These are phyloP conservation scores for Acanthopleura granulata DNA, from an alignment of 2,888 invertebrate species.

Conservation along the genomic window DNA sequence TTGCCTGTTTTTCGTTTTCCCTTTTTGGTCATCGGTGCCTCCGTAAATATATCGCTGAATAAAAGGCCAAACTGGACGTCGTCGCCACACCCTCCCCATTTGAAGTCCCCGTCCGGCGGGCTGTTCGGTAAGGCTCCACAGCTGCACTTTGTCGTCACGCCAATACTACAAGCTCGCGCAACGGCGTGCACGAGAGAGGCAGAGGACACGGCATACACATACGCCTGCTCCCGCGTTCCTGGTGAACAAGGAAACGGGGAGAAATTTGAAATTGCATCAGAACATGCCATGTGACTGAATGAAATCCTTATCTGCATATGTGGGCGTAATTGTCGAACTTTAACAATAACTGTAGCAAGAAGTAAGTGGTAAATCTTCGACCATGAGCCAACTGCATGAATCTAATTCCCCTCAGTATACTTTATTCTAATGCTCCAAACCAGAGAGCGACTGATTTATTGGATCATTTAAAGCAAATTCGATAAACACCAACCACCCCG, in stretches of 20 bases:
- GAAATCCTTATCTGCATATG: too few species aligned
- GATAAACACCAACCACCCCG: too few species aligned
- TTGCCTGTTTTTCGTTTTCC: slow-evolving; percentile 41
- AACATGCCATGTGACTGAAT: too few species aligned
- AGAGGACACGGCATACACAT: slow-evolving; percentile 85
- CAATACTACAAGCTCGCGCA: slow-evolving; percentile 83
- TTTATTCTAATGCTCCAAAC: too few species aligned
- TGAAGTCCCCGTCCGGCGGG: slow-evolving; percentile 79
- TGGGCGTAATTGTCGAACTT: too few species aligned
- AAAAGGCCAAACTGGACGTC: slow-evolving; percentile 72
- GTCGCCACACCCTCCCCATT: slow-evolving; percentile 91
- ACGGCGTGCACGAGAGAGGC: slow-evolving; percentile 83
- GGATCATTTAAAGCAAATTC: too few species aligned
- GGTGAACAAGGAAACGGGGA: slow-evolving; percentile 32
- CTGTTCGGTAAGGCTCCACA: slow-evolving; percentile 82
- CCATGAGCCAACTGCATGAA: too few species aligned
- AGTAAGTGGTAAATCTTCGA: too few species aligned
- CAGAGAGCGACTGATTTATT: too few species aligned
- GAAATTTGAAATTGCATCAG: too few species aligned
- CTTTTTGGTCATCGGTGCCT: slow-evolving; percentile 46
- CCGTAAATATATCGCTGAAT: slow-evolving; percentile 68
- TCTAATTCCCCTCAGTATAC: too few species aligned
- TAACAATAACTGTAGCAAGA: too few species aligned
- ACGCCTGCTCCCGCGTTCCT: slow-evolving; percentile 90
- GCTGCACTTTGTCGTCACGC: slow-evolving; percentile 81